These are phyloP conservation scores for Trichonephila inaurata DNA, from an alignment of 1,140 invertebrate genomes.

Conservation along the genomic window DNA sequence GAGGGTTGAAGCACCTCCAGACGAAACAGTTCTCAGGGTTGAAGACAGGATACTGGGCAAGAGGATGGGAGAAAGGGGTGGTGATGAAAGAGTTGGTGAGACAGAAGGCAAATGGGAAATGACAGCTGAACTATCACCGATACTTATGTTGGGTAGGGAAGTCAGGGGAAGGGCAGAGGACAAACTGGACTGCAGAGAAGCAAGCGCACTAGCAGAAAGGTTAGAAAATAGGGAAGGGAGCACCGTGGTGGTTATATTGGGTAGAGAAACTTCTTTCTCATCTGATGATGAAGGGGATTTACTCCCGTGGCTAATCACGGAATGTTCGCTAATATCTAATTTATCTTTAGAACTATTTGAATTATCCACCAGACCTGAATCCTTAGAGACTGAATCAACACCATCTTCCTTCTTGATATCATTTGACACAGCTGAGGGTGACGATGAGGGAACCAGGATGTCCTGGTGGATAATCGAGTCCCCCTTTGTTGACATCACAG, in stretches of 20 bases:
- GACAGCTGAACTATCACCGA: conserved; percentile 35
- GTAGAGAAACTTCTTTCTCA: conserved; percentile 40
- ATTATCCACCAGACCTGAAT: conserved; percentile 54
- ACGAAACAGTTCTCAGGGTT: conserved; percentile 31
- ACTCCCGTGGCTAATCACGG: conserved; percentile 58
- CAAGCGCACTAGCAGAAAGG: conserved; percentile 73
- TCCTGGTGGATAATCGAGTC: conserved; percentile 58
- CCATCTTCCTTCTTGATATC: conserved; percentile 33
- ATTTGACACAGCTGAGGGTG: not conserved
- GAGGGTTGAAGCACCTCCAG: not conserved
- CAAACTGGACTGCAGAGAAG: conserved; percentile 71
- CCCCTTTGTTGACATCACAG: conserved; percentile 69
- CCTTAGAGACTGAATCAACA: conserved; percentile 39
- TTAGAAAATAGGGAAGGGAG: conserved; percentile 72
- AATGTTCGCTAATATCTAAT: conserved; percentile 66
- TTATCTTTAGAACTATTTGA: conserved; percentile 65
- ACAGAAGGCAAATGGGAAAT: conserved; percentile 24
- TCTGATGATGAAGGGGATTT: conserved; percentile 51
- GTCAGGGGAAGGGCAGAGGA: conserved; percentile 69
- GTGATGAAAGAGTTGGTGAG: conserved; percentile 56
- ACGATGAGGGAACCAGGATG: conserved; percentile 50
- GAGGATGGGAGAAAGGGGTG: conserved; percentile 61
- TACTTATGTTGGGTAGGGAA: conserved; percentile 57
- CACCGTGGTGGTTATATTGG: conserved; percentile 50
- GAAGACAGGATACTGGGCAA: conserved; percentile 56